Base-by-base conservation (phyloP, 2,797 vertebrate genomes). In the Amblyopsis hoosieri region DNA sequence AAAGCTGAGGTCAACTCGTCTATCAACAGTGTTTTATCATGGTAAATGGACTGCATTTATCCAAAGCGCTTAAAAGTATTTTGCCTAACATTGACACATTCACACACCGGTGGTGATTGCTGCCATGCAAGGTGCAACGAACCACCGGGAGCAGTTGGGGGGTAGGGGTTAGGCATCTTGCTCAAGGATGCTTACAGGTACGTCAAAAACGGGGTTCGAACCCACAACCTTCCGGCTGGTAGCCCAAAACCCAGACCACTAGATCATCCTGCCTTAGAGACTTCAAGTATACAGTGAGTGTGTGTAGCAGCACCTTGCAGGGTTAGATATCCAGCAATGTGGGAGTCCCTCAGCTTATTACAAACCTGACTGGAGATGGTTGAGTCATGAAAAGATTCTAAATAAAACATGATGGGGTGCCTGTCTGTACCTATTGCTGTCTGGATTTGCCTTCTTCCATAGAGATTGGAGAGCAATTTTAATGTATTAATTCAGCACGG, bases 391-490 rank as follows among this genome's bases (percentile, higher is more conserved):
- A 71, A 73, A 60, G 67, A 75, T 64, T 79, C 72, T 88, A 86
- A 89, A 91, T 91, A 89, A 90, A 90, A 87, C 75, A 87, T 74
- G 75, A 88, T 75, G 76, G 81, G 79, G 77, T 71, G 76, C 72
- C 74, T 72, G 69, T 82, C 82, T 77, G 53, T 8, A 2, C 67
- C 46, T 5, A 45, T 56, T 51, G 50, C 45, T 64, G 48, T 60
- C 61, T 46, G 57, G 14, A 56, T 78, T 52, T 45, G 50, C 19
- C 37, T 45, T 33, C 13, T 12, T 59, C 54, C 31, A 64, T 45
- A 48, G 15, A 58, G 15, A 64, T 15, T 47, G 67, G 72, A 59
- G 1, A n/a, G 54, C 48, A 50, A n/a, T 50, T 60, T 57, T 42
- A 2, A 8, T 61, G 59, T 46, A 60, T 69, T 55, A 9, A 60